Evolutionary conservation across 2,797 vertebrate genomes (phyloP).

Genomic region (Sebastes goodei): DNA sequence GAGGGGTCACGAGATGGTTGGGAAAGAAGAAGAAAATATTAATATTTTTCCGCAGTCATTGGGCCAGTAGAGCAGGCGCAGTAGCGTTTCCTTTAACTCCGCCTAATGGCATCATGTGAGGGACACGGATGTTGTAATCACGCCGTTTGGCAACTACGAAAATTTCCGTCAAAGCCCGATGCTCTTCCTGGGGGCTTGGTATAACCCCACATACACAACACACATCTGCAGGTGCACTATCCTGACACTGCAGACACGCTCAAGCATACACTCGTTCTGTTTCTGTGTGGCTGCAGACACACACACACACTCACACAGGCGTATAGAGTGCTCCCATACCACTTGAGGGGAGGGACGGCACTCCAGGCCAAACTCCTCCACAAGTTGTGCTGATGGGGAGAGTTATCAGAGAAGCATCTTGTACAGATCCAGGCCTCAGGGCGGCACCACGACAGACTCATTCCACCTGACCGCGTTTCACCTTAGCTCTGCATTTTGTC

Average conservation of each 20-base stretch:
- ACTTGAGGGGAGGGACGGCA: not conserved
- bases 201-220: not conserved
- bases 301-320: not conserved
- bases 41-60: too few species aligned
- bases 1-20: not conserved
- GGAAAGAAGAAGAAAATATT: not conserved
- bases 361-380: constrained; percentile 39
- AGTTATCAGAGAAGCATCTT: constrained; percentile 56
- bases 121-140: too few species aligned
- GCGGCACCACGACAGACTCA: constrained; percentile 23
- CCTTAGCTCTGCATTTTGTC: constrained; percentile 64
- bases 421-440: constrained; percentile 41
- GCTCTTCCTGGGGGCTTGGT: too few species aligned
- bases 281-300: not conserved
- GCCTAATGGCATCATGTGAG: too few species aligned
- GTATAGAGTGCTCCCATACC: not conserved
- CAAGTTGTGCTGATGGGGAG: constrained; percentile 42
- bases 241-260: not conserved
- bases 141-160: too few species aligned
- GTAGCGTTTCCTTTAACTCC: too few species aligned
- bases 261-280: not conserved
- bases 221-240: not conserved
- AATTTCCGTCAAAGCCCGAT: too few species aligned
- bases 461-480: constrained; percentile 57
- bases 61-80: too few species aligned